These are phyloP conservation scores for Salminus brasiliensis DNA, from an alignment of 2,113 vertebrate genomes.

Conservation along the genomic window DNA sequence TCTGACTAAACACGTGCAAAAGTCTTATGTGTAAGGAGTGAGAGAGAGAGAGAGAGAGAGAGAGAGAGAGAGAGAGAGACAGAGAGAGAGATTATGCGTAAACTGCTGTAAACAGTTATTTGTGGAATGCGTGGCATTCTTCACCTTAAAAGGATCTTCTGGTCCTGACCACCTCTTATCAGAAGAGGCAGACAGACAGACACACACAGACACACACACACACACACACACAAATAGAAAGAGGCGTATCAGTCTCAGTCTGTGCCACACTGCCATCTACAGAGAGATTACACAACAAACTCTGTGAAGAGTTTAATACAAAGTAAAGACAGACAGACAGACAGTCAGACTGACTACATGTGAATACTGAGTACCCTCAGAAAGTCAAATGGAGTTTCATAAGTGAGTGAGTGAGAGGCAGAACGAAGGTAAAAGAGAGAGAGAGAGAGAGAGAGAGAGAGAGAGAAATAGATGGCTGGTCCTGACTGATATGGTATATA, in stretches of 20 bases:
- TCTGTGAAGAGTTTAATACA: neutral
- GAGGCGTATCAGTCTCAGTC: neutral
- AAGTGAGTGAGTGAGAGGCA: neutral
- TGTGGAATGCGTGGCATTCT: slow-evolving; percentile 37
- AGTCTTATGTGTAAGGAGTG: too few species aligned
- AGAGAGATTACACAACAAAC: slow-evolving; percentile 1
- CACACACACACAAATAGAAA: neutral
- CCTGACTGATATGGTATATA: neutral
- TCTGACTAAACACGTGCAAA: too few species aligned
- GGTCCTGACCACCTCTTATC: slow-evolving; percentile 27
- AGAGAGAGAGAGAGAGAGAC: neutral
- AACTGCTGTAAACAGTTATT: slow-evolving; percentile 28
- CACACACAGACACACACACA: slow-evolving; percentile 14
- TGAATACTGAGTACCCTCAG: neutral
- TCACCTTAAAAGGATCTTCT: slow-evolving; percentile 10
- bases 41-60: slow-evolving; percentile 8
- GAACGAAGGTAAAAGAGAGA: neutral
- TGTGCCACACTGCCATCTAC: slow-evolving; percentile 45
- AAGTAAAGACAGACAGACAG: neutral
- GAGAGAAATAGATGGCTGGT: neutral
- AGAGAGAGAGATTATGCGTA: neutral
- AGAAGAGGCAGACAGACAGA: slow-evolving; percentile 25
- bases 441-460: slow-evolving; percentile 4
- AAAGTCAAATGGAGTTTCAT: neutral
- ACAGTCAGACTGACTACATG: neutral